Evolutionary conservation across 2,113 vertebrate species (phyloP).

Genomic region (Podarcis raffonei): DNA sequence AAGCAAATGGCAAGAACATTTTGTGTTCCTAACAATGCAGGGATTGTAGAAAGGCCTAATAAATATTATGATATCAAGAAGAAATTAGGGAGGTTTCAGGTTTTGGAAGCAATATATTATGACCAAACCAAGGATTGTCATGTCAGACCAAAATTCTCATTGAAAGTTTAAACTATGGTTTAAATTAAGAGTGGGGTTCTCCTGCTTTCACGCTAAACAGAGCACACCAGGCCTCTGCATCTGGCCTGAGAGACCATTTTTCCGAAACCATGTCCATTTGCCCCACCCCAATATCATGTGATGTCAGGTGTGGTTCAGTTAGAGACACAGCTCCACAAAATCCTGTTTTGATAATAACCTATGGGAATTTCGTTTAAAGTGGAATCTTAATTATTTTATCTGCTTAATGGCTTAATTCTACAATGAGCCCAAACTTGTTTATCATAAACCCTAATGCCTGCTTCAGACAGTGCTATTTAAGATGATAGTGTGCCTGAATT

Average conservation of each 20-base stretch:
- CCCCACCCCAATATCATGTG: no score
- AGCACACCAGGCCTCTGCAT: no score
- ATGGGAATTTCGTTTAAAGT: background rate
- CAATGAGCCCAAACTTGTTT: background rate
- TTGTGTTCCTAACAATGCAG: conserved; percentile 56
- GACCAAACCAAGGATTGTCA: background rate
- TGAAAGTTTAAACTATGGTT: background rate
- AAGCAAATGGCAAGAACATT: conserved; percentile 65
- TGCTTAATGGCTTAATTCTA: conserved; percentile 14
- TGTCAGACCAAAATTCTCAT: background rate
- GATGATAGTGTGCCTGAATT: background rate
- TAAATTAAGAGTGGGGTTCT: no score
- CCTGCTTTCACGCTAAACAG: no score
- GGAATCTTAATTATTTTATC: conserved; percentile 17
- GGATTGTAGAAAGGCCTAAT: conserved; percentile 54
- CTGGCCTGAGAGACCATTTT: no score
- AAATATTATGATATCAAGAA: conserved; percentile 56
- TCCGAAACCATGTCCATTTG: no score
- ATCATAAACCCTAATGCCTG: background rate
- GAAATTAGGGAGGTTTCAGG: background rate
- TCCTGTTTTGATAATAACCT: background rate
- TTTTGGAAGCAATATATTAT: background rate
- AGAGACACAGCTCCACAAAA: background rate
- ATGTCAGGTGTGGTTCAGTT: no score
- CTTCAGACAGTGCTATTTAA: background rate